Conservation (phyloP, 2,797 vertebrate species). For the Crax fasciolata region DNA sequence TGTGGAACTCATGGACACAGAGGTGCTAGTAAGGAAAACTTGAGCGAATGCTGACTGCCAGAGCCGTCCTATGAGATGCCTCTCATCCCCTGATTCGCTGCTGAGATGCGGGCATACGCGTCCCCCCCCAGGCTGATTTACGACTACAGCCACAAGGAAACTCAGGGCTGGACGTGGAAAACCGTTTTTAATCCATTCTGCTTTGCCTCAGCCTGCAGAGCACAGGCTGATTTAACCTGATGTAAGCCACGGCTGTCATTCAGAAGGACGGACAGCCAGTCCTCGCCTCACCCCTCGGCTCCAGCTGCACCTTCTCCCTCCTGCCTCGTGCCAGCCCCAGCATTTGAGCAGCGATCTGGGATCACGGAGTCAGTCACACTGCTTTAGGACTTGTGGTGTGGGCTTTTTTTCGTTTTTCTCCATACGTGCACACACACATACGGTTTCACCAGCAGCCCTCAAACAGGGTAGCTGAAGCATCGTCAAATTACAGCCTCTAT, state of each 20-base stretch:
- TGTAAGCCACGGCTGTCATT: slow-evolving; percentile 61
- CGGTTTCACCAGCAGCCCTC: slow-evolving; percentile 43
- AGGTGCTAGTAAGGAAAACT: neutral
- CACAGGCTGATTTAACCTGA: slow-evolving; percentile 59
- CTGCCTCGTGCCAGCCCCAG: neutral
- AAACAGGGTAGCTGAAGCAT: slow-evolving; percentile 55
- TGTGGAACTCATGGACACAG: neutral
- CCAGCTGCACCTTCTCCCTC: neutral
- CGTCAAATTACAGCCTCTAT: slow-evolving; percentile 76
- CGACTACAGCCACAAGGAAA: neutral
- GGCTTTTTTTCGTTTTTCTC: neutral
- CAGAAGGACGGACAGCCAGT: slow-evolving; percentile 66
- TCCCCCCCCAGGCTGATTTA: neutral
- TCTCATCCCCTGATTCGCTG: neutral
- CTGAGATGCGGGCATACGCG: neutral
- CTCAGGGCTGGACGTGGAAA: slow-evolving; percentile 33
- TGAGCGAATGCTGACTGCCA: neutral
- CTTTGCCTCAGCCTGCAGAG: neutral
- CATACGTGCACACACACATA: neutral
- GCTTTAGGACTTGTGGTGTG: neutral
- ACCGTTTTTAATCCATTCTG: slow-evolving; percentile 52
- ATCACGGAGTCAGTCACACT: neutral
- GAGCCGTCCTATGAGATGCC: neutral
- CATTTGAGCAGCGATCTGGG: neutral
- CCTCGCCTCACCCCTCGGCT: slow-evolving; percentile 44